Evolutionary conservation across 2,888 invertebrate species (phyloP), one percentile per base, ranked within the genome.

Genomic region (Odontocerum albicorne): DNA sequence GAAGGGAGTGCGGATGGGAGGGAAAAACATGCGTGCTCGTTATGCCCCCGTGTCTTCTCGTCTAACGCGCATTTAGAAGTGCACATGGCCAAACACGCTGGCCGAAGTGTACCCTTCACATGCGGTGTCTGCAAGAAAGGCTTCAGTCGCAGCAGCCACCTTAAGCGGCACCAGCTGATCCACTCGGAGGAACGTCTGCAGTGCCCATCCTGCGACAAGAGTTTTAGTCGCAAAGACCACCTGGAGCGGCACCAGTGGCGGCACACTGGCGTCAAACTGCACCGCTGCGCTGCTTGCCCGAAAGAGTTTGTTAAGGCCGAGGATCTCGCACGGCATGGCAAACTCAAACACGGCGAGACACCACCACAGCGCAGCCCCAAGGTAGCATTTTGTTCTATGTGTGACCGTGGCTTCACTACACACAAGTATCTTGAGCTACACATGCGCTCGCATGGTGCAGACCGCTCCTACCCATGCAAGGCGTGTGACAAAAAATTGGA

Each of bases 341-440:
- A 10, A 1, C 4, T n/a, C 32, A 16, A 33, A 2, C 42, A 42
- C 17, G 17, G 10, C 13, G 43, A 10, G 8, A n/a, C 13, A 3
- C 21, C 16, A 7, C n/a, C 3, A 19, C 12, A 21, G n/a, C 15
- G 31, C 51, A 66, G 66, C 6, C 70, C 71, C 50, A 73, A 73
- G 59, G 70, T 69, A 59, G 70, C 57, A 59, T 67, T 68, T 54
- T 73, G 73, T 59, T 62, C 64, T 7, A 62, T 71, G 2, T 74
- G 73, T 57, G 56, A 65, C 40, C 72, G 73, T 62, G 66, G 65
- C 12, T 74, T 73, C 63, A 71, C 72, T 0, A 72, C 72, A 1
- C 71, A 72, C 59, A 72, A 72, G 59, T 72, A 72, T 62, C 57
- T 72, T 17, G 72, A 73, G 56, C 65, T 70, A 1, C 73, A 74